These are phyloP conservation scores for Myotis yumanensis DNA, from an alignment of 2,113 vertebrate species.

Conservation along the genomic window DNA sequence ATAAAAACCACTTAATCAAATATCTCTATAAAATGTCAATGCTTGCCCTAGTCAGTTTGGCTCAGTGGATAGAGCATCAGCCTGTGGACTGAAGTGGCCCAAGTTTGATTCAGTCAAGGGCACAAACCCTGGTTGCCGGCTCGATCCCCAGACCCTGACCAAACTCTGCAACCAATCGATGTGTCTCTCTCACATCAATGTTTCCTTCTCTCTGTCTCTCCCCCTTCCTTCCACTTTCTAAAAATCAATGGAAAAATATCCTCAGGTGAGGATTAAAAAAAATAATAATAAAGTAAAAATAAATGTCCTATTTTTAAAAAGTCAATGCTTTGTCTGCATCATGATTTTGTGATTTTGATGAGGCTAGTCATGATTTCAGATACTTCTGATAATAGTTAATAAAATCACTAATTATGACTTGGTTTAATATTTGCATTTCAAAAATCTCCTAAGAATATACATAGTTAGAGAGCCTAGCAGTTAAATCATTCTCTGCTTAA, in stretches of 20 bases:
- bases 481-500: constrained; percentile 23
- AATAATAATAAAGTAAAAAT: too few species aligned
- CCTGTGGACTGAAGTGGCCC: too few species aligned
- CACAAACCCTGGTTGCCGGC: too few species aligned
- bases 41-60: not conserved
- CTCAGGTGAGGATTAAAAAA: too few species aligned
- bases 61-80: too few species aligned
- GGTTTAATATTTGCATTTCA: constrained; percentile 44
- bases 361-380: not conserved
- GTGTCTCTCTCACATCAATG: too few species aligned
- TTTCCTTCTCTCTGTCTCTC: too few species aligned
- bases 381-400: not conserved
- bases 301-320: not conserved
- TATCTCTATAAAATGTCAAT: not conserved
- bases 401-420: constrained; percentile 29
- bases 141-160: too few species aligned
- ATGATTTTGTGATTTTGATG: constrained; percentile 32
- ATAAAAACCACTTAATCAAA: not conserved
- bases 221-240: too few species aligned
- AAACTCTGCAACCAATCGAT: too few species aligned
- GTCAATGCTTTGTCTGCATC: not conserved
- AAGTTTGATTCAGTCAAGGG: too few species aligned
- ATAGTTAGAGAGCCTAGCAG: not conserved
- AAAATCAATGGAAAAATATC: too few species aligned
- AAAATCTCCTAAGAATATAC: not conserved